Evolutionary conservation across 2,888 invertebrate species (phyloP), one percentile per base, ranked within the genome.

Genomic region (Agrotis ipsilon): DNA sequence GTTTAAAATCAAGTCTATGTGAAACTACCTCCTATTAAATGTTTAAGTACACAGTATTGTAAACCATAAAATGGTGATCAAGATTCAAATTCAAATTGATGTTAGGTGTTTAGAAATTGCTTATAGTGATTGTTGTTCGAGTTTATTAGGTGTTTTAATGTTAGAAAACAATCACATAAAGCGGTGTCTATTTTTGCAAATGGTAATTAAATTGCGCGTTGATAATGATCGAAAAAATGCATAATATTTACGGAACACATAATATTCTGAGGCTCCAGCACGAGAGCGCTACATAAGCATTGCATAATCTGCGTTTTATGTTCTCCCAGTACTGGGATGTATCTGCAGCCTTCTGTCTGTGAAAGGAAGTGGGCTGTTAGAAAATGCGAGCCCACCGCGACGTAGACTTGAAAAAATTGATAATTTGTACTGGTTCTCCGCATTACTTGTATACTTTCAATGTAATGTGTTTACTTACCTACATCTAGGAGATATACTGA

Each of bases 21-120:
- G 62, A 80, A 86, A 79, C 88, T 88, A 88, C 88, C 88, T 88
- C 88, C 81, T 75, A 82, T 69, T 75, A 83, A 78, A 80, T 81
- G 61, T 80, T 81, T 83, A 86, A 84, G 80, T 68, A 78, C 65
- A 74, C 82, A 85, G 87, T 86, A 87, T 87, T 87, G 72, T 70
- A 75, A 77, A 72, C 86, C 81, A 81, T 83, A 19, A 70, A 78
- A 85, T 84, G 86, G 85, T 81, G n/a, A 78, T 64, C 19, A 67
- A 55, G 52, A 74, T 75, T 69, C 52, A 55, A 55, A 32, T 39
- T 55, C 13, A 46, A 73, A 75, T 54, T 51, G 51, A 71, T 81
- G 60, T 68, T 64, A 61, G 27, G 48, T 73, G 58, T 81, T 69
- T 70, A 70, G 48, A 61, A 63, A 68, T 80, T 68, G 72, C 71